phyloP scores from a whole-genome alignment of 2,888 invertebrate genomes.

The Epinotia nisella region DNA sequence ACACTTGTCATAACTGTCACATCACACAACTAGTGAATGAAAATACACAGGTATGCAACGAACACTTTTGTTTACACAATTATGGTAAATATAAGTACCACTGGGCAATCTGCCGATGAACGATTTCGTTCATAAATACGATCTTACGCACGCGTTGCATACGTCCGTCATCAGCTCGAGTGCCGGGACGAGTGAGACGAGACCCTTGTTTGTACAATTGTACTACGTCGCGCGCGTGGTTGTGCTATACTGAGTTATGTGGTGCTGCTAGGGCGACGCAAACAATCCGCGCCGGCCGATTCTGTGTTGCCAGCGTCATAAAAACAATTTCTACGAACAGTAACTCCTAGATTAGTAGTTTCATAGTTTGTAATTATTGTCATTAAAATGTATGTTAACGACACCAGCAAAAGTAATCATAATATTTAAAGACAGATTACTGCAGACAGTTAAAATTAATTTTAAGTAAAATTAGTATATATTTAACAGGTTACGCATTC shows the following conservation, averaged over 20 bases:
- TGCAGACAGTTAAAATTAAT: too few relatives aligned
- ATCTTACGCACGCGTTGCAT: constrained; percentile 48
- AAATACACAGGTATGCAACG: constrained; percentile 31
- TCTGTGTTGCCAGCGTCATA: constrained; percentile 17
- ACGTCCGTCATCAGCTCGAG: constrained; percentile 46
- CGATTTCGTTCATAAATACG: constrained; percentile 41
- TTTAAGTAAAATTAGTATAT: too few relatives aligned
- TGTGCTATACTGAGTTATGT: constrained; percentile 29
- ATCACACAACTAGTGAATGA: constrained; percentile 62
- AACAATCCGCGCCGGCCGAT: constrained; percentile 37
- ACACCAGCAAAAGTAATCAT: not conserved
- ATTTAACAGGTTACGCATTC: too few relatives aligned
- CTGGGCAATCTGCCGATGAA: constrained; percentile 41
- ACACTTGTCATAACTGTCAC: constrained; percentile 81
- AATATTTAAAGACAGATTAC: not conserved
- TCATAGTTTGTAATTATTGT: not conserved
- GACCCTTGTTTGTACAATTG: constrained; percentile 34
- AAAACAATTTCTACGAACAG: constrained; percentile 17
- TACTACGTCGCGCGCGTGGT: constrained; percentile 32
- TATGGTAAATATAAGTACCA: constrained; percentile 47
- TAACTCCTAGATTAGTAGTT: not conserved
- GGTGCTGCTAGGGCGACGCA: constrained; percentile 40
- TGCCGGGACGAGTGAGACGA: constrained; percentile 39
- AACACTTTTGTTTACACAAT: constrained; percentile 50
- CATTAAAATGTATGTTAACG: too few relatives aligned